Evolutionary conservation across 2,113 vertebrate species (phyloP).

Genomic region (Setophaga kirtlandii): DNA sequence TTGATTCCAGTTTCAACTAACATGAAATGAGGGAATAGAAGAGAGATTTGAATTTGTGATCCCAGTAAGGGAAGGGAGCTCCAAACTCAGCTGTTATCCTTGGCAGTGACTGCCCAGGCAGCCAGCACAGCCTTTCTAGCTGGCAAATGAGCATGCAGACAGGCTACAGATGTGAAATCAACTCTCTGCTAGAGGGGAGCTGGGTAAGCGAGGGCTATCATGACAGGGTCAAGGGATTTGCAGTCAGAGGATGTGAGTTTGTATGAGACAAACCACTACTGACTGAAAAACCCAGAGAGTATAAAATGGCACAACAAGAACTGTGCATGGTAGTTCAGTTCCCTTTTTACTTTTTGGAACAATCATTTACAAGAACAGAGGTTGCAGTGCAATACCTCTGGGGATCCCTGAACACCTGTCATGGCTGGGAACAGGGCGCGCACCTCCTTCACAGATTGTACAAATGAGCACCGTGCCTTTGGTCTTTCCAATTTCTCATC

Average conservation of each 20-base stretch:
- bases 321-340: neutral
- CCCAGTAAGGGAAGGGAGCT: neutral
- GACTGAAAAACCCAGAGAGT: neutral
- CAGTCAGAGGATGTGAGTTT: neutral
- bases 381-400: neutral
- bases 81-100: slow-evolving; percentile 5
- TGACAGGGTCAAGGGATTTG: neutral
- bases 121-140: neutral
- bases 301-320: neutral
- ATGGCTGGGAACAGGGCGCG: neutral
- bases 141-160: neutral
- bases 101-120: neutral
- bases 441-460: neutral
- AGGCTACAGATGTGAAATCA: neutral
- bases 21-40: neutral
- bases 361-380: neutral
- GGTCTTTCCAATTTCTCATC: neutral
- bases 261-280: neutral
- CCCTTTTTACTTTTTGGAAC: neutral
- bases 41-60: neutral
- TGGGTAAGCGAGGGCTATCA: neutral
- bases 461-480: neutral
- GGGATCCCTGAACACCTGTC: neutral
- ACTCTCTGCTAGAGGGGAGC: neutral
- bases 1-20: neutral